phyloP scores from a whole-genome alignment of 2,888 invertebrate species.

The Melanargia galathea region DNA sequence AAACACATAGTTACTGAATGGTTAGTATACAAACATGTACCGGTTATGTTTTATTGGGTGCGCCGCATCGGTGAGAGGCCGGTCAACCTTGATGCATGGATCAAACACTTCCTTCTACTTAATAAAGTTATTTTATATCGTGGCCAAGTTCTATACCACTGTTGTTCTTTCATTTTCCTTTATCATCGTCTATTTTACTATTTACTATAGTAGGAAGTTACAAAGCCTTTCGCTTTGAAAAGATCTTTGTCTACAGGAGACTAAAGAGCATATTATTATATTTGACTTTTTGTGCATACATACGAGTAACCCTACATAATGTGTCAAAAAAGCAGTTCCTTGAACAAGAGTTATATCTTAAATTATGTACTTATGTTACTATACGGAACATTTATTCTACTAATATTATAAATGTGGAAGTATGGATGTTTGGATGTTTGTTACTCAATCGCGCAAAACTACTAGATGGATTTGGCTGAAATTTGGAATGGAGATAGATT shows the following conservation, averaged over 20 bases:
- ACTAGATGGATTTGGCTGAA: too few species aligned
- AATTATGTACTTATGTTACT: too few species aligned
- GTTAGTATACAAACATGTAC: slow-evolving; percentile 38
- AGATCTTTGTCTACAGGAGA: background rate
- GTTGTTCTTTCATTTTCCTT: slow-evolving; percentile 22
- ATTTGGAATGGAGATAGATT: too few species aligned
- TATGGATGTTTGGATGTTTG: too few species aligned
- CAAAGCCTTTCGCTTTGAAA: slow-evolving; percentile 3
- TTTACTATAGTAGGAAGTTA: background rate
- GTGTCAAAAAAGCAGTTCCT: too few species aligned
- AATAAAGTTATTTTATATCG: slow-evolving; percentile 42
- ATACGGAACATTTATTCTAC: too few species aligned
- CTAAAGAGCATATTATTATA: too few species aligned
- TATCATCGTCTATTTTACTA: slow-evolving; percentile 14
- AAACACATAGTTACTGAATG: slow-evolving; percentile 1
- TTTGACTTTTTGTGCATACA: too few species aligned
- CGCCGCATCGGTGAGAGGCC: slow-evolving; percentile 52
- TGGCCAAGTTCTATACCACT: slow-evolving; percentile 26
- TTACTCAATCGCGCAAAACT: too few species aligned
- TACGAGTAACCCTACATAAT: too few species aligned
- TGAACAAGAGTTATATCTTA: too few species aligned
- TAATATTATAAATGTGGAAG: too few species aligned
- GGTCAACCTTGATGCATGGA: slow-evolving; percentile 53
- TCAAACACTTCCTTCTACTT: slow-evolving; percentile 57
- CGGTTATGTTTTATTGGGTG: slow-evolving; percentile 45